Base-by-base conservation (phyloP, 2,113 vertebrate species). In the Grantiella picta region DNA sequence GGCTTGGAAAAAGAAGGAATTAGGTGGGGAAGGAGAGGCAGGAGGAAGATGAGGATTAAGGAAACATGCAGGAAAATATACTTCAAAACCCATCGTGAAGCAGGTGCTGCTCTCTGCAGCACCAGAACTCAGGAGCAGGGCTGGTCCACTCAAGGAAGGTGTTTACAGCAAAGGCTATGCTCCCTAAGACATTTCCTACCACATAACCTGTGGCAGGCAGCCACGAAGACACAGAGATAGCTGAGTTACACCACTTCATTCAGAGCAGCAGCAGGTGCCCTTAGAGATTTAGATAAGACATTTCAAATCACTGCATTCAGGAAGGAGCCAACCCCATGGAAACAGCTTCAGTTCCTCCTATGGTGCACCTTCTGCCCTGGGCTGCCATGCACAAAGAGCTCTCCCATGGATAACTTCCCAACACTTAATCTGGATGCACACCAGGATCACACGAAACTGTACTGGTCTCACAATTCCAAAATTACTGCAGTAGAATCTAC, bases 221-320 rank as follows among this genome's bases (percentile, higher is more conserved):
- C 64, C 66, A 47, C 9, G 38, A 50, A 90, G 63, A 47, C 79
- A 71, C n/a, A 95, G 80, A 66, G 63, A 85, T 5, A 73, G 76
- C 3, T 49, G 68, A 89, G 63, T 49, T 83, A 49, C 1, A 2
- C 7, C 47, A 31, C 36, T 89, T 89, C 66, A 76, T 61, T 89
- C 90, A 88, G 71, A 94, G 86, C 86, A 94, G 28, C 94, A 95
- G 95, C 93, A 95, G 94, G 89, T 92, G 64, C 72, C 56, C 10
- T 0, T 7, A 75, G 77, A 95, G 56, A 63, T 36, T 76, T 76
- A 96, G 77, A 65, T 86, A 95, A 93, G 94, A 78, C 12, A 54
- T 86, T 96, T 97, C 93, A 84, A 94, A 94, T 84, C 8, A 6
- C 72, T 95, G 84, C 54, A 45, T 56, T 57, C 78, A 73, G 82